Base-by-base conservation (phyloP, 2,888 invertebrate genomes). In the Eubasilissa splendida region DNA sequence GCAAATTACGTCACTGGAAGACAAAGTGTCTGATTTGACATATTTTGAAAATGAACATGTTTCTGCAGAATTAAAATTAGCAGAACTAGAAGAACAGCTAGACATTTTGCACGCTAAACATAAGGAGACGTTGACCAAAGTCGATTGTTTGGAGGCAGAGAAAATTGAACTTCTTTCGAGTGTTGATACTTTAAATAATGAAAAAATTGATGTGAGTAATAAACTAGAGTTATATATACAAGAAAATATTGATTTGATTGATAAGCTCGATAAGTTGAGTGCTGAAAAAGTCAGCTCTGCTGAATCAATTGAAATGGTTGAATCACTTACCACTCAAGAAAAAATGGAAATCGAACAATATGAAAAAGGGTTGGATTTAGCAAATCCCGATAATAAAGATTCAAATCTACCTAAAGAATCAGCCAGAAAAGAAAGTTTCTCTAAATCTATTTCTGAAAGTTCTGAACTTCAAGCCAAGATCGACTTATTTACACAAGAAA, bases 1-100 rank as follows among this genome's bases (percentile, higher is more conserved):
- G 84, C 93, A 94, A 85, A 89, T 93, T 84, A 89, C 91, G 77
- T 89, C 91, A 63, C 90, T 94, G 83, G 93, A 93, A 85, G 91
- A 91, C 84, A 92, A 91, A 86, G 86, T 93, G 77, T 91, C 91
- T 56, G 92, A 93, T 84, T 90, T 93, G 80, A 91, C 92, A 68
- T 91, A 92, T 84, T 88, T 93, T 5, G 92, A 94, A 87, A 93
- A 91, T 87, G 91, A 92, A 77, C 93, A 94, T 86, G 95, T 96
- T n/a, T 92, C 93, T 50, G 93, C 95, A 1, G 95, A 96, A 89
- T 93, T 96, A 86, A 94, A 93, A 84, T 93, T 94, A 8, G 94
- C 95, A 58, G 94, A 96, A 85, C 87, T 95, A 82, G 96, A 96
- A 87, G 96, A 96, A 87, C 93, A 95, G 86, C 88, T 95, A 70